Evolutionary conservation across 1,140 invertebrate genomes (phyloP), one percentile per base, ranked within the genome.

Genomic region (Formica selysi): DNA sequence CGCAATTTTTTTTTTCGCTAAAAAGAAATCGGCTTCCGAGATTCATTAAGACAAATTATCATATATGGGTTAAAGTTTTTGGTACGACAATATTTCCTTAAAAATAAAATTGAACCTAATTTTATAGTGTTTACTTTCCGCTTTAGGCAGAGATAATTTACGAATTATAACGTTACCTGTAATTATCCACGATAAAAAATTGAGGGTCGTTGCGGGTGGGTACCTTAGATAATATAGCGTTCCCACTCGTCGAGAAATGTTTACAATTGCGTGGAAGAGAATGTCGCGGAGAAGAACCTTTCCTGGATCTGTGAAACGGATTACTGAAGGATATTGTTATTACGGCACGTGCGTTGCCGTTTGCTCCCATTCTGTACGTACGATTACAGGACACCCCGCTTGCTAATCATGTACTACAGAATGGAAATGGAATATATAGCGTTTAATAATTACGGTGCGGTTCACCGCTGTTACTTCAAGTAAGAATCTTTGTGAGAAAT

Each of bases 161-260:
- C 22, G 29, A 61, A 61, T 80, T 70, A 54, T 85, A 85, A 85
- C 73, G 73, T 78, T 78, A 78, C 54, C 59, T 22, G 32, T 65
- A 36, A 85, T 78, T 85, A 85, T 78, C 26, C 13, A 16, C 11
- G 44, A 36, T 61, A 32, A 83, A 83, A 83, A 83, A 74, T 71
- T 62, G 38, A 74, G 54, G 79, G 57, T 22, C 79, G 79, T 83
- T 61, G 68, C 79, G 68, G 79, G 68, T 83, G 79, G 79, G 79
- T 83, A n/a, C 36, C 29, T 38, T 5, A 29, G 68, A 83, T 73
- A 61, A 74, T 83, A 22, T 74, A 61, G 29, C 8, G 54, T 8
- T 83, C 61, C 79, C 36, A 80, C 48, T 7, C 7, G n/a, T 32
- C 11, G 57, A 83, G 38, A 41, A 73, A 74, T 73, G 54, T 59